A percentile compares a stretch with the other conserved stretches of the same genome.
These are phyloP conservation scores for Drosophila oshimai DNA, from an alignment of 1,140 invertebrate species.

Conservation along the genomic window DNA sequence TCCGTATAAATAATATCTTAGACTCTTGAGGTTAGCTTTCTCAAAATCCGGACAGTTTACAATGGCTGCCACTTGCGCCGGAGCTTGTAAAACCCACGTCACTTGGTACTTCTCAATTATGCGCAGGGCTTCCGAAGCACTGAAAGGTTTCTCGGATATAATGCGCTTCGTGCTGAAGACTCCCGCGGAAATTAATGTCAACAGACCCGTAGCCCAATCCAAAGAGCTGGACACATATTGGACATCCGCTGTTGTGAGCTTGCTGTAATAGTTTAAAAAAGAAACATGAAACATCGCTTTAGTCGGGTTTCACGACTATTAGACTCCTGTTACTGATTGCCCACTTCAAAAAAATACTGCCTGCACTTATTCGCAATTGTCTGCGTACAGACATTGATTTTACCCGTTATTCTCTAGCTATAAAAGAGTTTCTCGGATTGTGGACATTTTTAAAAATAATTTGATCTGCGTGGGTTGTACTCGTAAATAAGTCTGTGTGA, in stretches of 20 bases:
- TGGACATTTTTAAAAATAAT: no score
- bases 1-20: conserved; percentile 18
- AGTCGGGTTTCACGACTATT: no score
- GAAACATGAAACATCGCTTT: no score
- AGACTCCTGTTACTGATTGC: no score
- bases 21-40: conserved; percentile 13
- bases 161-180: conserved; percentile 42
- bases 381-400: no score
- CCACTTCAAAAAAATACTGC: no score
- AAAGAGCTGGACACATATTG: conserved; percentile 36
- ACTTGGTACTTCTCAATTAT: conserved; percentile 32
- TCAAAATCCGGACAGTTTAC: conserved; percentile 14
- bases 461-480: no score
- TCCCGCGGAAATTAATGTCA: conserved; percentile 11
- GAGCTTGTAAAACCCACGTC: conserved; percentile 29
- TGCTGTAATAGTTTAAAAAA: no score
- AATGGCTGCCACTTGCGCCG: conserved; percentile 25
- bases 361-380: no score
- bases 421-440: no score
- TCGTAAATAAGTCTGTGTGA: no score
- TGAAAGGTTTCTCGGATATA: conserved; percentile 25
- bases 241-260: conserved; percentile 29
- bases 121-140: conserved; percentile 7
- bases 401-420: no score
- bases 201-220: conserved; percentile 49